Evolutionary conservation across 2,113 vertebrate genomes (phyloP).

Genomic region (Sarotherodon lohbergeri): DNA sequence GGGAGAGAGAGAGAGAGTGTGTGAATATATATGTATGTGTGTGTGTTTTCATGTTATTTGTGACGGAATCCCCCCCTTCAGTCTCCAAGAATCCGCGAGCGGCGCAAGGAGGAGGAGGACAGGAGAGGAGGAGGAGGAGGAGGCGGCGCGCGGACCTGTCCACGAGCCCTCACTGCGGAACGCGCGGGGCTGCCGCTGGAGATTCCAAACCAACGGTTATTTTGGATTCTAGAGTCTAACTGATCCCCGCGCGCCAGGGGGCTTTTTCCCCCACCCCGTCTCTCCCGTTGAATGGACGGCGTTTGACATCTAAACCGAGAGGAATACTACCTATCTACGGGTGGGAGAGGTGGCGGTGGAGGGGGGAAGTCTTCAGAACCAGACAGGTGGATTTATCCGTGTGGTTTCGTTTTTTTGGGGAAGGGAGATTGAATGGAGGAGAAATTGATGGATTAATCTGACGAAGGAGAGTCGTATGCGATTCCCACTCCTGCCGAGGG

Average conservation of each 20-base stretch:
- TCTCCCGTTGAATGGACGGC: slow-evolving; percentile 12
- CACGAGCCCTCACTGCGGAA: slow-evolving; percentile 76
- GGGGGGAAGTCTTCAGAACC: slow-evolving; percentile 39
- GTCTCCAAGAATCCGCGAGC: slow-evolving; percentile 63
- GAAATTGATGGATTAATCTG: slow-evolving; percentile 61
- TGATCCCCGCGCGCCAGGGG: not conserved
- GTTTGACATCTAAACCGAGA: slow-evolving; percentile 29
- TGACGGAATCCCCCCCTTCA: slow-evolving; percentile 71
- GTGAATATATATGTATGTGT: not conserved
- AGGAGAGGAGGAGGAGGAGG: slow-evolving; percentile 37
- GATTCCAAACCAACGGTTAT: slow-evolving; percentile 41
- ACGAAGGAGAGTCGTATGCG: slow-evolving; percentile 42
- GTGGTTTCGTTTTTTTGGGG: not conserved
- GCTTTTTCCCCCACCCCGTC: not conserved
- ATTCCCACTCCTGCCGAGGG: slow-evolving; percentile 57
- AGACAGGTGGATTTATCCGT: slow-evolving; percentile 67
- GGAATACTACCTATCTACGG: slow-evolving; percentile 36
- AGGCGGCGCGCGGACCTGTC: slow-evolving; percentile 69
- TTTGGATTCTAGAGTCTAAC: slow-evolving; percentile 40
- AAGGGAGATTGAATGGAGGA: slow-evolving; percentile 16
- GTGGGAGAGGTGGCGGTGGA: not conserved
- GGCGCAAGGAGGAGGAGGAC: slow-evolving; percentile 52
- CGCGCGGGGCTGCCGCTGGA: slow-evolving; percentile 64
- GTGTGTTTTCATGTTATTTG: slow-evolving; percentile 57
- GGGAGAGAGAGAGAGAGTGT: not conserved